A percentile compares a stretch with the other conserved stretches of the same genome.
These are phyloP conservation scores for Lepidochrysops patricia DNA, from an alignment of 2,888 invertebrate genomes.

Conservation along the genomic window DNA sequence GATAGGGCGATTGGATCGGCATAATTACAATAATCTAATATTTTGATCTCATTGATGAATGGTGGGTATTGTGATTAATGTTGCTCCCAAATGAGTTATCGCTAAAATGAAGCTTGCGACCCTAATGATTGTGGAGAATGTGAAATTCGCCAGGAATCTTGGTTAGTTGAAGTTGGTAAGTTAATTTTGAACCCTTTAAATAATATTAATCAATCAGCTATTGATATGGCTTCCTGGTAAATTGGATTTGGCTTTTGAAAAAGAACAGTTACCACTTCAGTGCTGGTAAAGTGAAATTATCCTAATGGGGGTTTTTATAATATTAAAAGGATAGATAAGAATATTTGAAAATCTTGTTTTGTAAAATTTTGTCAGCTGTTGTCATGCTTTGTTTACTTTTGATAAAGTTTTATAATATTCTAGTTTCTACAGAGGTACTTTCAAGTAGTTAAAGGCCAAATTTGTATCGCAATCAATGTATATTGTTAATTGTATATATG, in stretches of 20 bases:
- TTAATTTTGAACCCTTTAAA: neutral
- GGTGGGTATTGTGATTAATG: constrained; percentile 7
- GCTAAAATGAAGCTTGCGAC: neutral
- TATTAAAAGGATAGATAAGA: too few relatives aligned
- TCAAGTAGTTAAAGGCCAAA: too few relatives aligned
- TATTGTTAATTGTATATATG: too few relatives aligned
- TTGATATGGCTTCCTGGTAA: neutral
- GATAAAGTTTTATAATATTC: too few relatives aligned
- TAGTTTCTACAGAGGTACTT: too few relatives aligned
- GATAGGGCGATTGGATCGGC: neutral
- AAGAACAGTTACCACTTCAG: too few relatives aligned
- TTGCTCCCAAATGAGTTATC: constrained; percentile 6
- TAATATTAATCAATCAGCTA: neutral
- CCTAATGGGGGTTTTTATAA: too few relatives aligned
- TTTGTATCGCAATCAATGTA: neutral
- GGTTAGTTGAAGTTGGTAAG: neutral
- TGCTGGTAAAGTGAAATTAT: too few relatives aligned
- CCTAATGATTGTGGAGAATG: constrained; percentile 5
- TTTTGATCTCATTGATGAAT: constrained; percentile 12
- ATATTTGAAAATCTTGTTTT: too few relatives aligned
- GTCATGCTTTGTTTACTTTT: too few relatives aligned
- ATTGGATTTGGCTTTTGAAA: neutral
- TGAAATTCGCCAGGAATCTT: neutral
- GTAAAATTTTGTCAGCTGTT: too few relatives aligned
- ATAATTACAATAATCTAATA: constrained; percentile 6